These are phyloP conservation scores for Rhinoderma darwinii DNA, from an alignment of 2,113 vertebrate genomes.

Conservation along the genomic window DNA sequence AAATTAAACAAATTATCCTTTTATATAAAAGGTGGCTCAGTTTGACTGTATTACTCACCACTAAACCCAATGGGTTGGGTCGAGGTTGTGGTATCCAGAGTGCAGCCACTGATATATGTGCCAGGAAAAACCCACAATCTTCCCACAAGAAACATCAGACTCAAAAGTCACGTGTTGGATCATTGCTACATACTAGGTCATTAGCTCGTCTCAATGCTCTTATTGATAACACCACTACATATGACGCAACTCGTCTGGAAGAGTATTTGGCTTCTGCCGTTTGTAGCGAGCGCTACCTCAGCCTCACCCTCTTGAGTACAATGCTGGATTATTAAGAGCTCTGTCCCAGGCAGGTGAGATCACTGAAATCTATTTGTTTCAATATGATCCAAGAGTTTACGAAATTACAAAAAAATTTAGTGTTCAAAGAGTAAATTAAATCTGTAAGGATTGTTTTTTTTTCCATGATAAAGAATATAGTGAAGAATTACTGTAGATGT, in stretches of 20 bases:
- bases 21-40: conserved; percentile 64
- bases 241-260: conserved; percentile 68
- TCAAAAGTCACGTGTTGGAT: conserved; percentile 73
- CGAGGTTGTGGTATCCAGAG: conserved; percentile 67
- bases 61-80: conserved; percentile 71
- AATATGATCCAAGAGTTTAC: conserved; percentile 35
- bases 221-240: conserved; percentile 70
- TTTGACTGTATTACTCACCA: conserved; percentile 70
- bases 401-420: conserved; percentile 14
- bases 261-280: conserved; percentile 64
- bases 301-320: conserved; percentile 60
- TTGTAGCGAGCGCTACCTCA: conserved; percentile 63
- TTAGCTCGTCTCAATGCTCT: conserved; percentile 70
- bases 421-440: not conserved
- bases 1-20: conserved; percentile 62
- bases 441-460: not conserved
- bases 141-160: conserved; percentile 68
- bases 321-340: conserved; percentile 52
- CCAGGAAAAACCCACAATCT: conserved; percentile 69
- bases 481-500: no score
- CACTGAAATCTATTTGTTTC: conserved; percentile 49
- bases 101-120: conserved; percentile 63
- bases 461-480: not conserved
- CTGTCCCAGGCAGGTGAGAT: conserved; percentile 49
- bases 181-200: conserved; percentile 68